Conservation (phyloP, 2,888 invertebrate species). For the Siphlonurus alternatus region DNA sequence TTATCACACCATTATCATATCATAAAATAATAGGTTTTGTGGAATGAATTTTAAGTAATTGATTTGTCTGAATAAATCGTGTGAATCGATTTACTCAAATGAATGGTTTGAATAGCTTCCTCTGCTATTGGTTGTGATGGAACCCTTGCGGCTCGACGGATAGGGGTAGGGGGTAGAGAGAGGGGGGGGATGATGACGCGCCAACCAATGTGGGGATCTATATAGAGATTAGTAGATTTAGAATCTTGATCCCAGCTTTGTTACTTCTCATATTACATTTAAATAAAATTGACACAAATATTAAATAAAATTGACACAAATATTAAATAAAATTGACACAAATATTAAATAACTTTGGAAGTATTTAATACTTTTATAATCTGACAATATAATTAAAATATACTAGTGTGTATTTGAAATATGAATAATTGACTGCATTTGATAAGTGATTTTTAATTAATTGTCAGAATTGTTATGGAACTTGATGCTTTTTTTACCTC, state of each 20-base stretch:
- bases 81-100: neutral
- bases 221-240: neutral
- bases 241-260: neutral
- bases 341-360: neutral
- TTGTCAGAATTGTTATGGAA: too few relatives aligned
- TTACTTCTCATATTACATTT: neutral
- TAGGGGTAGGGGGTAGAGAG: neutral
- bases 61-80: constrained; percentile 1
- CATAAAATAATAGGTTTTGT: neutral
- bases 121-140: neutral
- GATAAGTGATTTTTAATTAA: too few relatives aligned
- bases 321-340: neutral
- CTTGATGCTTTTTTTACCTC: too few relatives aligned
- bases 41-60: neutral
- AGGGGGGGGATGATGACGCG: neutral
- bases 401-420: too few relatives aligned
- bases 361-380: too few relatives aligned
- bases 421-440: too few relatives aligned
- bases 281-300: neutral
- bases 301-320: neutral
- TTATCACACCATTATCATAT: neutral
- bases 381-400: too few relatives aligned
- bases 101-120: too few relatives aligned
- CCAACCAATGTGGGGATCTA: neutral
- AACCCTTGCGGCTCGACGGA: neutral